Percentiles rank a stretch among this genome's conserved stretches.
phyloP scores from a whole-genome alignment of 2,113 vertebrate species.

The Poeciliopsis prolifica region DNA sequence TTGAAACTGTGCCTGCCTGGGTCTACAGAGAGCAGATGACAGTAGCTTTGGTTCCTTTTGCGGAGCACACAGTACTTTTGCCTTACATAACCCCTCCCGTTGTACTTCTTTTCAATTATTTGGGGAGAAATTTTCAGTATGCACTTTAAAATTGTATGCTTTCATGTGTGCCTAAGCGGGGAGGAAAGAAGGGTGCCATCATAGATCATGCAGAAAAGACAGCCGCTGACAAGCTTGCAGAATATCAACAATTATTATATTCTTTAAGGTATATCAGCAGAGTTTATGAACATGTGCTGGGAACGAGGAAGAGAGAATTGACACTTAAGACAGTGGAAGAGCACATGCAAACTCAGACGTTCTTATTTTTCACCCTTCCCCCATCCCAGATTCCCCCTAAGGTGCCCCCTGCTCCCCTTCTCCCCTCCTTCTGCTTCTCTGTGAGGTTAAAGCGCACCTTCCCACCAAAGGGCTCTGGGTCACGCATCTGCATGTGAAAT shows the following conservation, averaged over 20 bases:
- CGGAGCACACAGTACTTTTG: slow-evolving; percentile 71
- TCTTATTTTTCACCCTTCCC: slow-evolving; percentile 71
- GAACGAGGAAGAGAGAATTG: slow-evolving; percentile 24
- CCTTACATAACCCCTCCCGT: slow-evolving; percentile 77
- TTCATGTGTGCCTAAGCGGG: slow-evolving; percentile 69
- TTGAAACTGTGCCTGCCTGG: slow-evolving; percentile 70
- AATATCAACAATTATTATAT: slow-evolving; percentile 68
- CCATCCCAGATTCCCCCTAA: slow-evolving; percentile 63
- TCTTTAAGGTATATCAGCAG: slow-evolving; percentile 59
- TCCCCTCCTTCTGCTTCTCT: slow-evolving; percentile 81
- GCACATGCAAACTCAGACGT: slow-evolving; percentile 53
- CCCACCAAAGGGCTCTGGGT: slow-evolving; percentile 86
- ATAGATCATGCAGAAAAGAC: slow-evolving; percentile 85
- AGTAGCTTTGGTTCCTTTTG: slow-evolving; percentile 72
- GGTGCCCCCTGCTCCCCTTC: slow-evolving; percentile 72
- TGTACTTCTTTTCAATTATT: slow-evolving; percentile 74
- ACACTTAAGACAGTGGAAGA: slow-evolving; percentile 25
- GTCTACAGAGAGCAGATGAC: slow-evolving; percentile 76
- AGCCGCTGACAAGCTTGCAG: slow-evolving; percentile 80
- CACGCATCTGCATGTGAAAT: slow-evolving; percentile 98
- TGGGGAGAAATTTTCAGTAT: slow-evolving; percentile 75
- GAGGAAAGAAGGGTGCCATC: slow-evolving; percentile 81
- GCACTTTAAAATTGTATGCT: slow-evolving; percentile 76
- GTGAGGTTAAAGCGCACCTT: slow-evolving; percentile 84
- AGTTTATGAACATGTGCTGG: slow-evolving; percentile 57